Conservation (phyloP, 1,140 invertebrate genomes). For the Drosophila suzukii region DNA sequence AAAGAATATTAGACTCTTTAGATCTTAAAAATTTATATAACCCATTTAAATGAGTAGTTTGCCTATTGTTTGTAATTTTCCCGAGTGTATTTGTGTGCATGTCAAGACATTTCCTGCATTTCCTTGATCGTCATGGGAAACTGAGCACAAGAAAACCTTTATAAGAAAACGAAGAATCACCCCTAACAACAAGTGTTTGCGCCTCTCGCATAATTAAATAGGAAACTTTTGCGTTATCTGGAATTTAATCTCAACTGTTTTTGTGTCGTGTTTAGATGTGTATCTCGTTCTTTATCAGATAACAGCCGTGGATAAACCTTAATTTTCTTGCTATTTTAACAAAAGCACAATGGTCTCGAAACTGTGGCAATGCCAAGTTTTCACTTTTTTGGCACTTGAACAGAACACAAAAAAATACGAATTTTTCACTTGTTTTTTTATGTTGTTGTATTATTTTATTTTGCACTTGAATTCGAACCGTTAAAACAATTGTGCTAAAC, state of each 20-base stretch:
- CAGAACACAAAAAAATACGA: slow-evolving; percentile 30
- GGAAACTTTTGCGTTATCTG: slow-evolving; percentile 50
- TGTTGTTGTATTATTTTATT: background rate
- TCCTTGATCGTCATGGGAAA: slow-evolving; percentile 69
- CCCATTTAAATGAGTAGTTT: background rate
- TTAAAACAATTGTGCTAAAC: slow-evolving; percentile 19
- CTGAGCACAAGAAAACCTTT: slow-evolving; percentile 52
- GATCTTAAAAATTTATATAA: background rate
- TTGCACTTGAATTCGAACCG: slow-evolving; percentile 17
- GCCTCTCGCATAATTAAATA: slow-evolving; percentile 44
- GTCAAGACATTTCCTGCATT: slow-evolving; percentile 62
- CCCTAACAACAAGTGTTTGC: slow-evolving; percentile 40
- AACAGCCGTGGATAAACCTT: slow-evolving; percentile 24
- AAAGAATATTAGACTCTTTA: too few relatives aligned
- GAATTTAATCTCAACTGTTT: slow-evolving; percentile 29
- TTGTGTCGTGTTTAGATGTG: slow-evolving; percentile 13
- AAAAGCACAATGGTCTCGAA: slow-evolving; percentile 8
- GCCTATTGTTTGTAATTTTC: background rate
- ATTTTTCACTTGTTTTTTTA: background rate
- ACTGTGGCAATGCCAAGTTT: slow-evolving; percentile 26
- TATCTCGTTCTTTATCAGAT: slow-evolving; percentile 15
- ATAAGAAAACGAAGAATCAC: slow-evolving; percentile 24
- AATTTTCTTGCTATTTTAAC: slow-evolving; percentile 20
- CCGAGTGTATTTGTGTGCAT: slow-evolving; percentile 31
- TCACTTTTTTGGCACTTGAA: slow-evolving; percentile 30